Percentiles rank a stretch among this genome's conserved stretches.
phyloP scores from a whole-genome alignment of 2,888 invertebrate genomes.

The Crocallis elinguaria region DNA sequence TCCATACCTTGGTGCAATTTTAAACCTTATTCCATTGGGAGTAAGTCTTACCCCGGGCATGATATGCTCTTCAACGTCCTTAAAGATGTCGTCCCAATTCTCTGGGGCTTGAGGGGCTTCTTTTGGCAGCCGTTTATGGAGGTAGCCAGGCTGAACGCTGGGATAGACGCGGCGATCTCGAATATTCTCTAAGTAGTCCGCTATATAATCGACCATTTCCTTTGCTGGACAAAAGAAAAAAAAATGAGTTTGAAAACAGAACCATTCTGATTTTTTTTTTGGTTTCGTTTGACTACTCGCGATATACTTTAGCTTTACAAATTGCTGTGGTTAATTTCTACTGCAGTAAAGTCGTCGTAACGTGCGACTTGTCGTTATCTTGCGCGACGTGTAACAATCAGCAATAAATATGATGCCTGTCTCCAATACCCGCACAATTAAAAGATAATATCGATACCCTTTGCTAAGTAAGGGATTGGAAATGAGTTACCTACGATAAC shows the following conservation, averaged over 20 bases:
- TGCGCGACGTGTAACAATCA: too few relatives aligned
- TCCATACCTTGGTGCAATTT: not conserved
- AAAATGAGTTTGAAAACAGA: not conserved
- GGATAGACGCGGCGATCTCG: constrained; percentile 96
- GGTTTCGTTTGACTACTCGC: too few relatives aligned
- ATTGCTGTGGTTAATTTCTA: too few relatives aligned
- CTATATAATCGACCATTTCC: constrained; percentile 99
- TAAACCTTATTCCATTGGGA: not conserved
- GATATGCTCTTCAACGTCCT: constrained; percentile 96
- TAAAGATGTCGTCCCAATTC: constrained; percentile 95
- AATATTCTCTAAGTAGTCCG: constrained; percentile 97
- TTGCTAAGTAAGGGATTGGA: too few relatives aligned
- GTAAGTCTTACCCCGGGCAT: constrained; percentile 94
- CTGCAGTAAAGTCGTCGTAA: too few relatives aligned
- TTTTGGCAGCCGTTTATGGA: constrained; percentile 93
- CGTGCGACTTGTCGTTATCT: too few relatives aligned
- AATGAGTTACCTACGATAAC: too few relatives aligned
- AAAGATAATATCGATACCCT: too few relatives aligned
- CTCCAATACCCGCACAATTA: too few relatives aligned
- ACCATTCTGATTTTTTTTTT: too few relatives aligned
- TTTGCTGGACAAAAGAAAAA: constrained; percentile 87
- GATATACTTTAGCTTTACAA: too few relatives aligned
- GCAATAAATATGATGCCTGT: too few relatives aligned
- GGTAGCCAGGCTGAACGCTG: constrained; percentile 96
- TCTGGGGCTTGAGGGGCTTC: constrained; percentile 95